These are phyloP conservation scores for Tragelaphus strepsiceros DNA, from an alignment of 2,113 vertebrate species.

Conservation along the genomic window DNA sequence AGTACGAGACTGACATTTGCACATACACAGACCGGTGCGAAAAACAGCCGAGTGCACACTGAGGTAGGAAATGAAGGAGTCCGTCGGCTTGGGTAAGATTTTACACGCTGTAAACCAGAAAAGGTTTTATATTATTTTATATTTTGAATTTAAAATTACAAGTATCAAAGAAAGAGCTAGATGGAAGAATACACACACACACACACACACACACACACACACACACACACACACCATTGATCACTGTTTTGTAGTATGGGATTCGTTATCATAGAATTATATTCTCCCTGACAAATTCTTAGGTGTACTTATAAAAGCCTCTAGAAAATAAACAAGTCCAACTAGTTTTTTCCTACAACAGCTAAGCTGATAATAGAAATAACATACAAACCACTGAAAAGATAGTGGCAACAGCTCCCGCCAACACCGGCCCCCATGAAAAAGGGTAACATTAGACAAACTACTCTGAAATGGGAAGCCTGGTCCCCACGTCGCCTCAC, in stretches of 20 bases:
- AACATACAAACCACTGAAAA: background rate
- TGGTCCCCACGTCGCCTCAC: conserved; percentile 28
- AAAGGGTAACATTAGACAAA: background rate
- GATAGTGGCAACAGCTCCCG: background rate
- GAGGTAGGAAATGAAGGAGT: conserved; percentile 85
- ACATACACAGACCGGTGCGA: conserved; percentile 61
- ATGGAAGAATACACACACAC: background rate
- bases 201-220: background rate
- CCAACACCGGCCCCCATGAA: background rate
- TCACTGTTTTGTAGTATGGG: conserved; percentile 33
- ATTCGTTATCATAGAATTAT: background rate
- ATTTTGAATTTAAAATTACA: conserved; percentile 73
- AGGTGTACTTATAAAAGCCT: background rate
- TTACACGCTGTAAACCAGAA: conserved; percentile 79
- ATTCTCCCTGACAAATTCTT: conserved; percentile 22
- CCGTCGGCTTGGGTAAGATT: conserved; percentile 78
- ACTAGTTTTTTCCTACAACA: background rate
- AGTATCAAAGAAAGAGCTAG: conserved; percentile 64
- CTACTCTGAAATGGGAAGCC: background rate
- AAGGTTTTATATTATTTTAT: conserved; percentile 58
- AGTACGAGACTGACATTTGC: conserved; percentile 65
- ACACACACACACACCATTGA: background rate
- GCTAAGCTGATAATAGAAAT: background rate
- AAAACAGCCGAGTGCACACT: conserved; percentile 74
- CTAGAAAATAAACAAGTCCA: conserved; percentile 17